These are phyloP conservation scores for Phymanthus crucifer DNA, from an alignment of 92 coral and sea anemone genomes.

Conservation along the genomic window DNA sequence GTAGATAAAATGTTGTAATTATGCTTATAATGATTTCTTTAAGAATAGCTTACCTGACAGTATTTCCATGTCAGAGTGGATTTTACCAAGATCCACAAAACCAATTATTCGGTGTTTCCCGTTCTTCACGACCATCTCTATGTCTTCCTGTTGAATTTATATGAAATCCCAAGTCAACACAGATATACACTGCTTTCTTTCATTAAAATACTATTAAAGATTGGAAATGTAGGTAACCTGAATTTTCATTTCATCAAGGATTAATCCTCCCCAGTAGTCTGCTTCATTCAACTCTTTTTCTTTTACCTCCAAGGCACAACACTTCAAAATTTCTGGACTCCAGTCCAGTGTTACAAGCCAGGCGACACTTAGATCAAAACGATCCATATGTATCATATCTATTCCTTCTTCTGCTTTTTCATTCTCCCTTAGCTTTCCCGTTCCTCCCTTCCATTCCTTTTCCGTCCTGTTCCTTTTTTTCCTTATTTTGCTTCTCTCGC, in stretches of 20 bases:
- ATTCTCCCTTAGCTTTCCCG: background rate
- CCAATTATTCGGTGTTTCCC: constrained; percentile 17
- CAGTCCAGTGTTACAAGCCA: no score
- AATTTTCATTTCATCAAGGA: constrained; percentile 8
- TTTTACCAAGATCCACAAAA: constrained; percentile 18
- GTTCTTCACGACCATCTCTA: constrained; percentile 16
- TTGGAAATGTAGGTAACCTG: background rate
- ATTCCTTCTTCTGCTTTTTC: no score
- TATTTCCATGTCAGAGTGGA: constrained; percentile 20
- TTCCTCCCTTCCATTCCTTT: background rate
- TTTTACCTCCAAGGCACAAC: no score
- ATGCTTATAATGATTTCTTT: background rate
- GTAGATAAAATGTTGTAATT: no score
- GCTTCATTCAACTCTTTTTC: no score
- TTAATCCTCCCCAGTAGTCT: background rate
- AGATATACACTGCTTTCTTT: no score
- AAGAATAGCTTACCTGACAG: constrained; percentile 12
- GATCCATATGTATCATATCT: no score
- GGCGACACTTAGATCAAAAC: no score
- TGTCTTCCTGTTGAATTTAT: constrained; percentile 13
- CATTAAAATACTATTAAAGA: background rate
- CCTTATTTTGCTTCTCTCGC: background rate
- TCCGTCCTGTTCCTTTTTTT: background rate
- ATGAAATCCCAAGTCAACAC: no score
- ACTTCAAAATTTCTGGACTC: no score